These are phyloP conservation scores for Apostichopus californicus DNA, from an alignment of 35 echinoderm and acorn worm genomes.

Conservation along the genomic window DNA sequence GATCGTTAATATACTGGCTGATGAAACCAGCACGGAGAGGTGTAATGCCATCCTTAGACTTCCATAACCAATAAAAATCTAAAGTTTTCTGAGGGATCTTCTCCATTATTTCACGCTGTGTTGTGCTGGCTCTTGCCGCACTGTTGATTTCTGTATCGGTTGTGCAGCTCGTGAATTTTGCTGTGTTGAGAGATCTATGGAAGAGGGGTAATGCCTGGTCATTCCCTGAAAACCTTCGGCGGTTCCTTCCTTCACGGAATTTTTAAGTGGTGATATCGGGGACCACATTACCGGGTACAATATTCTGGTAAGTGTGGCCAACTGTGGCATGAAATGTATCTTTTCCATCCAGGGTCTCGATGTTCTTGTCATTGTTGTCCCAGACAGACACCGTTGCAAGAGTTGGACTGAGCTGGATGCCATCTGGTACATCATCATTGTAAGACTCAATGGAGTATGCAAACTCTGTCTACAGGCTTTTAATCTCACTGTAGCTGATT, in stretches of 20 bases:
- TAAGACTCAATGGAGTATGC: conserved; percentile 65
- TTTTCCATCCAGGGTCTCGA: conserved; percentile 85
- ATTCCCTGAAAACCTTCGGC: neutral
- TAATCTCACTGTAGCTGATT: conserved; percentile 1
- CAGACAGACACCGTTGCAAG: conserved; percentile 69
- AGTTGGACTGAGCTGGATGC: conserved; percentile 60
- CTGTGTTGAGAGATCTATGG: conserved; percentile 3
- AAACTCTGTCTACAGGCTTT: conserved; percentile 88
- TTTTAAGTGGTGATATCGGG: neutral
- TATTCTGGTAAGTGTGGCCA: conserved; percentile 83
- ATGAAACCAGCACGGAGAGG: conserved; percentile 75
- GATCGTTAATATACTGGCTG: conserved; percentile 61
- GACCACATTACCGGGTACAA: neutral
- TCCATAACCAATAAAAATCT: conserved; percentile 71
- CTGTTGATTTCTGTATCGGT: neutral
- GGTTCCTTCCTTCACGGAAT: conserved; percentile 47
- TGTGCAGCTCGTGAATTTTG: conserved; percentile 2
- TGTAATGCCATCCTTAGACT: conserved; percentile 48
- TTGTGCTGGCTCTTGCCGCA: neutral
- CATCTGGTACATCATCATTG: conserved; percentile 65
- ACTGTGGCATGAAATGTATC: conserved; percentile 65
- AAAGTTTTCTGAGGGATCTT: conserved; percentile 38
- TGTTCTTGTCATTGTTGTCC: conserved; percentile 80
- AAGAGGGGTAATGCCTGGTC: neutral
- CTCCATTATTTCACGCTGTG: neutral